Percentiles rank a stretch among this genome's conserved stretches.
These are phyloP conservation scores for Himalopsyche japonica DNA, from an alignment of 2,888 invertebrate genomes.

Conservation along the genomic window DNA sequence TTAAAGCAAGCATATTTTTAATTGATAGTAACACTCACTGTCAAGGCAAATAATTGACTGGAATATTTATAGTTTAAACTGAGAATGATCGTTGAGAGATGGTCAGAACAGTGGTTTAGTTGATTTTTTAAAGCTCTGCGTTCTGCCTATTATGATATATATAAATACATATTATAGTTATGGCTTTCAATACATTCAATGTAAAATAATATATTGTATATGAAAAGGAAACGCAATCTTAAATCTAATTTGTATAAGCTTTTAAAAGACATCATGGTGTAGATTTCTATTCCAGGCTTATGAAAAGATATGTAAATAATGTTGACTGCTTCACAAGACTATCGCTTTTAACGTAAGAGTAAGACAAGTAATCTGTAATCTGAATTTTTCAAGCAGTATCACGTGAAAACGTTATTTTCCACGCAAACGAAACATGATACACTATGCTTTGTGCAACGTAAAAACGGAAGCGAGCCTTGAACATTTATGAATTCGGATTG, in stretches of 20 bases:
- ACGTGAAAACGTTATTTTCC: neutral
- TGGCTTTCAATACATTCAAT: no score
- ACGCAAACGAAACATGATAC: neutral
- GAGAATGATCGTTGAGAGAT: no score
- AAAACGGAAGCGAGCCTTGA: neutral
- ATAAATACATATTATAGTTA: no score
- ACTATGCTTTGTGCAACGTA: neutral
- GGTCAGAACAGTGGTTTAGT: no score
- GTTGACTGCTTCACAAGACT: neutral
- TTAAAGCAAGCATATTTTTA: no score
- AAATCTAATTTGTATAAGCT: neutral
- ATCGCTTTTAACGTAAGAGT: neutral
- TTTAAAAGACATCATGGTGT: neutral
- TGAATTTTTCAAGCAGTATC: neutral
- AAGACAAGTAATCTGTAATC: neutral
- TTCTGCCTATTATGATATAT: no score
- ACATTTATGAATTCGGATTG: slow-evolving; percentile 18
- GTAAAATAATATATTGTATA: neutral
- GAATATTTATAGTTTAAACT: no score
- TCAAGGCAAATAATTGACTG: no score
- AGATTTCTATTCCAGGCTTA: neutral
- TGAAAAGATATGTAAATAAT: neutral
- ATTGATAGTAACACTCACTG: no score
- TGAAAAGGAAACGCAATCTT: neutral
- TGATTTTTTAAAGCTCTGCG: no score